Percentiles rank a stretch among this genome's conserved stretches.
Evolutionary conservation across 2,888 invertebrate genomes (phyloP).

Genomic region (Tenthredo livida): DNA sequence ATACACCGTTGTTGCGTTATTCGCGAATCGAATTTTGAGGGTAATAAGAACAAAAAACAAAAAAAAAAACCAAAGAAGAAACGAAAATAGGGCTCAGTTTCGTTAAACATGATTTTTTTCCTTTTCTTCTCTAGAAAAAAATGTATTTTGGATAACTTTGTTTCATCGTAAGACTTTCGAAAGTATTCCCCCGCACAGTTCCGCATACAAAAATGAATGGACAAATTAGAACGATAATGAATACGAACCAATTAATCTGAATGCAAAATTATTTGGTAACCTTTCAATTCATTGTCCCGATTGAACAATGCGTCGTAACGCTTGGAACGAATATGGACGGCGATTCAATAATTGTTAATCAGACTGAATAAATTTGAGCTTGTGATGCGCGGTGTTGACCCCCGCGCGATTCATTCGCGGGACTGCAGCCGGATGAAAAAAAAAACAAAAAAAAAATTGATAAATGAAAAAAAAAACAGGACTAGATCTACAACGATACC

Average conservation of each 20-base stretch:
- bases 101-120: neutral
- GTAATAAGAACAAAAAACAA: too few relatives aligned
- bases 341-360: slow-evolving; percentile 40
- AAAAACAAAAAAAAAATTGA: neutral
- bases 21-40: neutral
- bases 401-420: neutral
- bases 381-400: neutral
- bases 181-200: too few relatives aligned
- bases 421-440: neutral
- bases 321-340: neutral
- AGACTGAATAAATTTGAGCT: slow-evolving; percentile 39
- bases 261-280: neutral
- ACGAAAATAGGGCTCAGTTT: neutral
- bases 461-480: neutral
- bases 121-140: neutral
- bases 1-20: neutral
- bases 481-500: neutral
- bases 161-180: neutral
- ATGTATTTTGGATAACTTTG: neutral
- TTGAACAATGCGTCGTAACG: neutral
- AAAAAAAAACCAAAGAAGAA: neutral
- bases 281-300: neutral
- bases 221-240: neutral
- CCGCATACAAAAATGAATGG: neutral
- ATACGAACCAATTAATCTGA: neutral